A percentile compares a stretch with the other conserved stretches of the same genome.
phyloP scores from a whole-genome alignment of 2,113 vertebrate genomes.

The Heloderma charlesbogerti region DNA sequence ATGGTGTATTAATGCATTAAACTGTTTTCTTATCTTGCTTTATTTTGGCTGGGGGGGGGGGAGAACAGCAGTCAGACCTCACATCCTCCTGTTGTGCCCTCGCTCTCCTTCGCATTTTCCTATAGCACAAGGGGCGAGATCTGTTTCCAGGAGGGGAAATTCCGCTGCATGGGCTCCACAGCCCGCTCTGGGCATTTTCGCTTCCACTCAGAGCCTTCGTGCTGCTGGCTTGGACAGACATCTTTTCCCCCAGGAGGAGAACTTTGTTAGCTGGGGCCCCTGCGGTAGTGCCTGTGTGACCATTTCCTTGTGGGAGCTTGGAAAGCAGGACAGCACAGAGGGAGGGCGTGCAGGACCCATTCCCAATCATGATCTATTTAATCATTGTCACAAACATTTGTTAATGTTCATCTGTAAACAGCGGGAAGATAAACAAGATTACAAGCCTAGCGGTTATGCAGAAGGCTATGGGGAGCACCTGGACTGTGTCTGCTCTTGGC shows the following conservation, averaged over 20 bases:
- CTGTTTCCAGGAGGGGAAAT: too few relatives aligned
- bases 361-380: conserved; percentile 69
- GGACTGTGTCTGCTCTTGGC: conserved; percentile 55
- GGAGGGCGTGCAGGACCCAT: not conserved
- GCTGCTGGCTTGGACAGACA: too few relatives aligned
- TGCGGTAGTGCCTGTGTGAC: too few relatives aligned
- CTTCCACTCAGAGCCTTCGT: too few relatives aligned
- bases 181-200: too few relatives aligned
- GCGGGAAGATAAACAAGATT: conserved; percentile 53
- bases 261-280: too few relatives aligned
- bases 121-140: too few relatives aligned
- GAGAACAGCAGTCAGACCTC: not conserved
- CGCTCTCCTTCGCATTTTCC: too few relatives aligned
- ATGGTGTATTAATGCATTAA: conserved; percentile 76
- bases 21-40: conserved; percentile 45
- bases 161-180: too few relatives aligned
- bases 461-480: conserved; percentile 45
- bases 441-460: conserved; percentile 59
- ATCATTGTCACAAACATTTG: conserved; percentile 70
- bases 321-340: not conserved
- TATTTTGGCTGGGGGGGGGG: conserved; percentile 19
- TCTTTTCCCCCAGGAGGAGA: too few relatives aligned
- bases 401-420: conserved; percentile 67
- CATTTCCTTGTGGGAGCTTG: not conserved
- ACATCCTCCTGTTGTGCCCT: not conserved